phyloP scores from a whole-genome alignment of 2,888 invertebrate genomes.

The Caenorhabditis sulstoni region DNA sequence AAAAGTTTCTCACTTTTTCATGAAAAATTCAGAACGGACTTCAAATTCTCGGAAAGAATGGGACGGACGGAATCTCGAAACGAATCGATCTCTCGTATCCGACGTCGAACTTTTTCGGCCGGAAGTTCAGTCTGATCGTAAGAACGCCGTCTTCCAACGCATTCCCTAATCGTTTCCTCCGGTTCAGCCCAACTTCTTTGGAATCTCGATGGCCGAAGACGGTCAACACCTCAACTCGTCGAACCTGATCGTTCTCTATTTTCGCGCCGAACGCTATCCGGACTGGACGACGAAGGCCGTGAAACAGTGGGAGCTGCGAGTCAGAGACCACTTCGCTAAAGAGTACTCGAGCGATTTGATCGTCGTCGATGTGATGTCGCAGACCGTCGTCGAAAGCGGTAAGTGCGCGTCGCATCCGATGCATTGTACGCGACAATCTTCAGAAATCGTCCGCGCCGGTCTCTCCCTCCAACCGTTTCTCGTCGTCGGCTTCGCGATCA shows the following conservation, averaged over 20 bases:
- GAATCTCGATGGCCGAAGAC: slow-evolving; percentile 36
- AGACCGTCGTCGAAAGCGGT: slow-evolving; percentile 63
- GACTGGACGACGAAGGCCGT: slow-evolving; percentile 68
- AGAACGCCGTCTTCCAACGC: too few relatives aligned
- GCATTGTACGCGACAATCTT: background rate
- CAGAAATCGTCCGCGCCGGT: slow-evolving; percentile 69
- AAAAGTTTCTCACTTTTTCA: too few relatives aligned
- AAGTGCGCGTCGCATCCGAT: background rate
- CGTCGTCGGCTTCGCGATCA: slow-evolving; percentile 66
- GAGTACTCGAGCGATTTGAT: slow-evolving; percentile 57
- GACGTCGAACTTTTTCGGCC: slow-evolving; percentile 58
- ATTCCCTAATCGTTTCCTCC: too few relatives aligned
- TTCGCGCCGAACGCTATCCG: slow-evolving; percentile 70
- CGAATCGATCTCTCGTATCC: slow-evolving; percentile 61
- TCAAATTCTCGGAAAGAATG: slow-evolving; percentile 64
- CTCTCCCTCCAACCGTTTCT: slow-evolving; percentile 69
- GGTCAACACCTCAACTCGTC: slow-evolving; percentile 57
- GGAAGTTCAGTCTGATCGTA: slow-evolving; percentile 59
- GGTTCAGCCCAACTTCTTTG: slow-evolving; percentile 57
- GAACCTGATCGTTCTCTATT: slow-evolving; percentile 65
- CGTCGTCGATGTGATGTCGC: slow-evolving; percentile 61
- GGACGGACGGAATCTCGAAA: slow-evolving; percentile 54
- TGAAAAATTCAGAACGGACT: slow-evolving; percentile 74
- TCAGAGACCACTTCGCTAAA: slow-evolving; percentile 61
- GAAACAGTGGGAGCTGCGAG: slow-evolving; percentile 66